Percentiles rank a stretch among this genome's conserved stretches.
phyloP scores from a whole-genome alignment of 1,140 invertebrate genomes.

The Eciton burchellii region DNA sequence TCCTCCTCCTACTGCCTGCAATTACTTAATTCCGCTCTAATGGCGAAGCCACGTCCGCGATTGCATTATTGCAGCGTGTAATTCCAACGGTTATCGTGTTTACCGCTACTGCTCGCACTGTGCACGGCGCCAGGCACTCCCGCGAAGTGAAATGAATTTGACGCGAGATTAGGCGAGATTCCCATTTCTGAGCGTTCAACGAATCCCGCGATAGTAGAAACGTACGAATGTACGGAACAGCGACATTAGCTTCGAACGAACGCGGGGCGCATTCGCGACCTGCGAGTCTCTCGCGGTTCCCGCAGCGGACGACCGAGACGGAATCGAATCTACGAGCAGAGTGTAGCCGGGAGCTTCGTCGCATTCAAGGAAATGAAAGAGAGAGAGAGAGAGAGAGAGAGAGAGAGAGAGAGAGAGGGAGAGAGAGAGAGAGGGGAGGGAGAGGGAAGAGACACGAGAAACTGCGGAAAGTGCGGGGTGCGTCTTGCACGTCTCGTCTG shows the following conservation, averaged over 20 bases:
- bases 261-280: neutral
- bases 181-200: neutral
- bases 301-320: neutral
- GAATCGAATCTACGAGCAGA: neutral
- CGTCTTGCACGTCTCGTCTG: slow-evolving; percentile 16
- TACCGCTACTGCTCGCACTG: neutral
- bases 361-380: neutral
- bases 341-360: neutral
- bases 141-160: neutral
- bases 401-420: neutral
- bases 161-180: neutral
- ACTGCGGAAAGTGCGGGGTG: neutral
- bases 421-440: neutral
- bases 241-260: too few species aligned
- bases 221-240: too few species aligned
- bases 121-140: neutral
- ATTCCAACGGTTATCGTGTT: slow-evolving; percentile 18
- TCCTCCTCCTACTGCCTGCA: too few species aligned
- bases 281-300: neutral
- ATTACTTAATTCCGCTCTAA: slow-evolving; percentile 56
- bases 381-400: neutral
- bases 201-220: neutral
- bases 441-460: neutral
- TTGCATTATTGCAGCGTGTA: slow-evolving; percentile 2
- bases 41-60: neutral